Percentiles rank a stretch among this genome's conserved stretches.
These are phyloP conservation scores for Hyperoodon ampullatus DNA, from an alignment of 2,113 vertebrate species.

Conservation along the genomic window DNA sequence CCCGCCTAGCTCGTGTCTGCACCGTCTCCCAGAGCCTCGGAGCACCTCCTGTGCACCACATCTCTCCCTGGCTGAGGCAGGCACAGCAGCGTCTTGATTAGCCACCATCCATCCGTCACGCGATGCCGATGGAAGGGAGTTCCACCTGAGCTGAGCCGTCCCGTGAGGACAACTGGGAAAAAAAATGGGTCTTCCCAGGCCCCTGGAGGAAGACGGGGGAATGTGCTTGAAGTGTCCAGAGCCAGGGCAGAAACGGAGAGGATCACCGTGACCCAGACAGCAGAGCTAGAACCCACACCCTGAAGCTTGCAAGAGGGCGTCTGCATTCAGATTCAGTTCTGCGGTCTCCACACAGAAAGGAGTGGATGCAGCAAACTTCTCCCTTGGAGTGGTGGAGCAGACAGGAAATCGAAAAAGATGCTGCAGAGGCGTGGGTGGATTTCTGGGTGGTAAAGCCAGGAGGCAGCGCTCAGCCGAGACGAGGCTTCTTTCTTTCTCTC, in stretches of 20 bases:
- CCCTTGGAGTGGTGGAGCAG: not conserved
- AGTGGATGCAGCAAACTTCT: accelerated
- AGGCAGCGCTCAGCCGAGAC: not conserved
- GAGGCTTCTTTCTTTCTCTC: not conserved
- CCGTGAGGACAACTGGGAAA: not conserved
- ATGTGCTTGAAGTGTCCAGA: not conserved
- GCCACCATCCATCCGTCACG: not conserved
- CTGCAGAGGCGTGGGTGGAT: not conserved
- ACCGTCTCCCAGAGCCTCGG: not conserved
- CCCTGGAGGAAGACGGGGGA: not conserved
- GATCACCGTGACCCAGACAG: not conserved
- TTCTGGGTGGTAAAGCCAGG: not conserved
- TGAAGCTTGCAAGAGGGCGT: not conserved
- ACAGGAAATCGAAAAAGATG: not conserved
- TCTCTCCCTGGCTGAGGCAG: not conserved
- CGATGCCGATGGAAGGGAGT: accelerated
- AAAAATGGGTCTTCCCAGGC: not conserved
- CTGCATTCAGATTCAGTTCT: not conserved
- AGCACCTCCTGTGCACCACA: not conserved
- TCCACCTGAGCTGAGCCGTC: not conserved
- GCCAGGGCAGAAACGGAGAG: not conserved
- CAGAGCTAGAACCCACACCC: not conserved
- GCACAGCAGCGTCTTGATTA: not conserved
- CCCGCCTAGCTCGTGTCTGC: accelerated
- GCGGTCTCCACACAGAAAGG: not conserved